A percentile compares a stretch with the other conserved stretches of the same genome.
phyloP scores from a whole-genome alignment of 2,113 vertebrate genomes.

The Sceloporus undulatus region DNA sequence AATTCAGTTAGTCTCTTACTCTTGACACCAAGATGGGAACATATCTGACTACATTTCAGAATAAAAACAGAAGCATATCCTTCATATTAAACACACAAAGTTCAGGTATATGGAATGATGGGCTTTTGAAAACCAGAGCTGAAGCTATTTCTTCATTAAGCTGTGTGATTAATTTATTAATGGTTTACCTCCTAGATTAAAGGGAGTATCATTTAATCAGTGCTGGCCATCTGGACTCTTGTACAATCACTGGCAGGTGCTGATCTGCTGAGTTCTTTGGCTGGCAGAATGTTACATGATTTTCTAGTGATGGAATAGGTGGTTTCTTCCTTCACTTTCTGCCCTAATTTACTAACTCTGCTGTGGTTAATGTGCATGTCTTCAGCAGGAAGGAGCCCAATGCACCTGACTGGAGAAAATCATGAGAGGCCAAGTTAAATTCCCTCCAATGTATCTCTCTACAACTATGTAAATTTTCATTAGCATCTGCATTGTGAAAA shows the following conservation, averaged over 20 bases:
- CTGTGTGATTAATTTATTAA: conserved; percentile 30
- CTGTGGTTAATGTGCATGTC: background rate
- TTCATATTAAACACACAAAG: background rate
- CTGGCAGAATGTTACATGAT: background rate
- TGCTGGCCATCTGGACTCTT: conserved; percentile 31
- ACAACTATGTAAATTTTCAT: too few relatives aligned
- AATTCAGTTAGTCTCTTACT: background rate
- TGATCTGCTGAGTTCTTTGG: background rate
- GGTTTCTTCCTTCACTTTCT: background rate
- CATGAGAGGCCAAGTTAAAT: too few relatives aligned
- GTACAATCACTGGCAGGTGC: background rate
- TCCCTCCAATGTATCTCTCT: background rate
- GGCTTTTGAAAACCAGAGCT: background rate
- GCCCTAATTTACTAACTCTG: background rate
- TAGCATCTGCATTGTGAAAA: background rate
- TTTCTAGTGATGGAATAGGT: background rate
- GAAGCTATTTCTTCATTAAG: conserved; percentile 30
- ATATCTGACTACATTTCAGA: background rate
- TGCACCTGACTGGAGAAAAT: background rate
- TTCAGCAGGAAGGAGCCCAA: background rate
- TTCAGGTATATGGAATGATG: background rate
- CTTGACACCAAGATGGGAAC: background rate
- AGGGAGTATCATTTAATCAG: conserved; percentile 30
- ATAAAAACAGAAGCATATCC: background rate
- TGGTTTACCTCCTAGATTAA: conserved; percentile 29